phyloP scores from a whole-genome alignment of 2,113 vertebrate species.

The Bostrychus sinensis region DNA sequence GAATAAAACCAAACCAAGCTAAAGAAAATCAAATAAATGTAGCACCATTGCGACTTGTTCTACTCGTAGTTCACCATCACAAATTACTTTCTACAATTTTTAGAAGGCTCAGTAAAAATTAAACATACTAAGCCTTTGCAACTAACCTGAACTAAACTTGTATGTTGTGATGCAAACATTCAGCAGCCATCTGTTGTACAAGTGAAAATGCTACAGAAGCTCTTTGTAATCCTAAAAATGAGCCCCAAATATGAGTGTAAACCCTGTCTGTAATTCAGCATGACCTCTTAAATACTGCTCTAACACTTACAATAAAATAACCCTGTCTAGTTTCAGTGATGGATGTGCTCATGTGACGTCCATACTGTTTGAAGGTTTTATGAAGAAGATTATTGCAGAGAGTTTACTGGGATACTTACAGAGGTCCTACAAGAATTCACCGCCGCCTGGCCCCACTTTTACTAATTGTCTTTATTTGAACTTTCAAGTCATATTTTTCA shows the following conservation, averaged over 20 bases:
- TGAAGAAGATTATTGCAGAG: conserved; percentile 13
- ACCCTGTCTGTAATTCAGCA: conserved; percentile 1
- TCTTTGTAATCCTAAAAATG: neutral
- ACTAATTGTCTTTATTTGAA: neutral
- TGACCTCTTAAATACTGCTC: conserved; percentile 4
- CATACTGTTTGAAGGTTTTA: conserved; percentile 23
- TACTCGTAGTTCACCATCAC: too few relatives aligned
- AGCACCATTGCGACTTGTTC: too few relatives aligned
- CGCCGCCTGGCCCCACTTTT: conserved; percentile 7
- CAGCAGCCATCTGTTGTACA: neutral
- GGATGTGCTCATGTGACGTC: conserved; percentile 13
- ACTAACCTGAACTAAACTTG: too few relatives aligned
- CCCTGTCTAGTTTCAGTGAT: conserved; percentile 5
- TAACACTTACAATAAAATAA: neutral
- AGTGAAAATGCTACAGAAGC: neutral
- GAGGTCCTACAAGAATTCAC: conserved; percentile 1
- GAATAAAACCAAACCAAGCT: too few relatives aligned
- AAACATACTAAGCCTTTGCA: too few relatives aligned
- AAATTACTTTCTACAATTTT: too few relatives aligned
- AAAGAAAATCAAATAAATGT: too few relatives aligned
- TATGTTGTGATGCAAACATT: too few relatives aligned
- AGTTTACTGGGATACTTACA: conserved; percentile 26
- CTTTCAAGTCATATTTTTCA: conserved; percentile 5
- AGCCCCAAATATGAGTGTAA: neutral
- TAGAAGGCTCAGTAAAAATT: too few relatives aligned